Conservation (phyloP, 2,888 invertebrate species). For the Emmelina monodactyla region DNA sequence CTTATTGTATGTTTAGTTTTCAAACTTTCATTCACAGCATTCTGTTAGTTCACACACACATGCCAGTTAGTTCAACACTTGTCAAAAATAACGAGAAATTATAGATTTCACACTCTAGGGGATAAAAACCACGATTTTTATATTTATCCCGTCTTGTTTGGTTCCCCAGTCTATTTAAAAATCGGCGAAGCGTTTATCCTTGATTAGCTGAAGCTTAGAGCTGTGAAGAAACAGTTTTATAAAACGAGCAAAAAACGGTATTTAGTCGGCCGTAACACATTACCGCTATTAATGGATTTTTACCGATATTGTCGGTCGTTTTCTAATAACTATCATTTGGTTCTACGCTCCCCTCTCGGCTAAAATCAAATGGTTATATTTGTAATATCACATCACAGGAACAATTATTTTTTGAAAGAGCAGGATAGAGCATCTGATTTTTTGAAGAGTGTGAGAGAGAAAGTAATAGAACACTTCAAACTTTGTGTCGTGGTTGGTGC, state of each 20-base stretch:
- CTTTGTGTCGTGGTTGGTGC: no score
- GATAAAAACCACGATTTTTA: conserved; percentile 24
- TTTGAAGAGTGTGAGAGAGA: no score
- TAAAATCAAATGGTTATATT: conserved; percentile 60
- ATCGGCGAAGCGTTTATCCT: conserved; percentile 34
- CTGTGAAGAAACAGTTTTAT: conserved; percentile 35
- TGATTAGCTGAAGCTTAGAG: conserved; percentile 44
- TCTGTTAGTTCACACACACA: conserved; percentile 40
- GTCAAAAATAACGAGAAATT: conserved; percentile 2
- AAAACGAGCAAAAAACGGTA: conserved; percentile 24
- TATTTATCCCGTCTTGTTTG: conserved; percentile 32
- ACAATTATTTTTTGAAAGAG: no score
- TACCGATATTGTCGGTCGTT: conserved; percentile 48
- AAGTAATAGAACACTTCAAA: no score
- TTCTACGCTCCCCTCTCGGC: conserved; percentile 62
- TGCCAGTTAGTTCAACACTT: conserved; percentile 31
- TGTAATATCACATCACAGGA: no score
- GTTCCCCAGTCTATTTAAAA: conserved; percentile 27
- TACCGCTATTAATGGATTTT: conserved; percentile 36
- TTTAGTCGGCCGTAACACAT: conserved; percentile 36
- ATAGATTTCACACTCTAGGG: conserved; percentile 2
- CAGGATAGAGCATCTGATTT: no score
- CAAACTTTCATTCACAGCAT: conserved; percentile 24
- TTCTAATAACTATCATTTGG: conserved; percentile 43
- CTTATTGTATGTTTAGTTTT: conserved; percentile 6